Evolutionary conservation across 2,113 vertebrate species (phyloP), one percentile per base, ranked within the genome.

Genomic region (Lipotes vexillifer): DNA sequence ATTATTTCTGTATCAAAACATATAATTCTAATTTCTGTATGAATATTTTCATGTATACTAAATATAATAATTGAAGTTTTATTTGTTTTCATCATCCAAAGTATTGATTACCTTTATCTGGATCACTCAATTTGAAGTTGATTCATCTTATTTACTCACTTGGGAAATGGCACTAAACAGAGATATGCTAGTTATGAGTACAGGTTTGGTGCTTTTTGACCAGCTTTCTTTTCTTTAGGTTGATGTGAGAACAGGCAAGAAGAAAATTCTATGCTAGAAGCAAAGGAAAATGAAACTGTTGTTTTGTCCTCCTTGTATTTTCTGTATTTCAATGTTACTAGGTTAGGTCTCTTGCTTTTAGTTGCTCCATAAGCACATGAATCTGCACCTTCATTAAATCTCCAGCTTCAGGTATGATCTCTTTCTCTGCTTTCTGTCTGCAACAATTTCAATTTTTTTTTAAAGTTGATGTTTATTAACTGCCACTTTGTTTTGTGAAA

Each of bases 281-380:
- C 20, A 27, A 72, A 57, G 2, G 2, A 36, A 90, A 46, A 27
- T 6, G 0, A 25, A 29, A 6, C 25, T 57, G 0, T 4, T 13
- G 1, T 27, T 27, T 14, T 25, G 46, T 8, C 14, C 6, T 8
- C 33, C 6, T 36, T 55, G 23, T 15, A 23, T 17, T 88, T 36
- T 61, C 41, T 83, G 36, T 31, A 59, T 61, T 52, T 68, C 18
- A 59, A 0, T 57, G 36, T 2, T 8, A 25, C 12, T 41, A 61
- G 5, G 4, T 31, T 41, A 38, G 13, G 38, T 7, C 25, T 4
- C 29, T 41, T 33, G 29, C 74, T 83, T 75, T 27, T 52, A 68
- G 74, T 63, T 61, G 4, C 1, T 49, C 12, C 6, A 17, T 63
- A 9, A n/a, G 21, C 2, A 59, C 33, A 41, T 5, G 14, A 77